phyloP scores from a whole-genome alignment of 2,797 vertebrate genomes.

The Chaunax sp. region DNA sequence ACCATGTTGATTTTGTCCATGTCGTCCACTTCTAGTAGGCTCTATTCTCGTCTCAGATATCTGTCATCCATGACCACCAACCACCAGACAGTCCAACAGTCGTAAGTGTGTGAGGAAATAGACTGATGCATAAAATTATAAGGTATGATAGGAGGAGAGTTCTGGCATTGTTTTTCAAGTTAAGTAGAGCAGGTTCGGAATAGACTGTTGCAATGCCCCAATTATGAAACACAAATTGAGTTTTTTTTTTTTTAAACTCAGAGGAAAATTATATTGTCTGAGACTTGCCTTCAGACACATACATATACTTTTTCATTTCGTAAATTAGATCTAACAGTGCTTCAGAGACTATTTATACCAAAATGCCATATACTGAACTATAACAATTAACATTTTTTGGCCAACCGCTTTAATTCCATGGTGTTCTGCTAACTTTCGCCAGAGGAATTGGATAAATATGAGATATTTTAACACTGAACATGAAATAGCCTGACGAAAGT shows the following conservation, averaged over 20 bases:
- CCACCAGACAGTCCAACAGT: slow-evolving; percentile 11
- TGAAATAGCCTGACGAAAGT: slow-evolving; percentile 69
- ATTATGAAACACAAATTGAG: slow-evolving; percentile 65
- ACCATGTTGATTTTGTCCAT: not conserved
- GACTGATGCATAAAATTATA: slow-evolving; percentile 78
- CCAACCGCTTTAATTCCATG: slow-evolving; percentile 81
- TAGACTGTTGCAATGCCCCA: slow-evolving; percentile 58
- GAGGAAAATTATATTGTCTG: slow-evolving; percentile 61
- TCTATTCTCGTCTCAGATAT: slow-evolving; percentile 13
- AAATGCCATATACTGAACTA: slow-evolving; percentile 60
- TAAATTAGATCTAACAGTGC: slow-evolving; percentile 73
- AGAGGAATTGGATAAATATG: slow-evolving; percentile 74
- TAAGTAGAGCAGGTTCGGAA: slow-evolving; percentile 56
- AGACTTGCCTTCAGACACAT: slow-evolving; percentile 51
- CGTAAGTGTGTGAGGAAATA: slow-evolving; percentile 59
- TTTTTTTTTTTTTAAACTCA: slow-evolving; percentile 46
- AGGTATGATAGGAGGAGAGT: slow-evolving; percentile 48
- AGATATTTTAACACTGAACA: slow-evolving; percentile 81
- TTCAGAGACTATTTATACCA: slow-evolving; percentile 78
- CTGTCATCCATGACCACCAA: slow-evolving; percentile 25
- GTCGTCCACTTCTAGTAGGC: not conserved
- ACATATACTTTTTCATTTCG: slow-evolving; percentile 68
- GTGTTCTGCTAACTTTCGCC: slow-evolving; percentile 75
- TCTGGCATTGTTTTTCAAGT: slow-evolving; percentile 29
- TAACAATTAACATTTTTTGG: slow-evolving; percentile 83